Percentiles rank a stretch among this genome's conserved stretches.
Conservation (phyloP, 2,797 vertebrate genomes). For the Dromococcyx pavoninus region DNA sequence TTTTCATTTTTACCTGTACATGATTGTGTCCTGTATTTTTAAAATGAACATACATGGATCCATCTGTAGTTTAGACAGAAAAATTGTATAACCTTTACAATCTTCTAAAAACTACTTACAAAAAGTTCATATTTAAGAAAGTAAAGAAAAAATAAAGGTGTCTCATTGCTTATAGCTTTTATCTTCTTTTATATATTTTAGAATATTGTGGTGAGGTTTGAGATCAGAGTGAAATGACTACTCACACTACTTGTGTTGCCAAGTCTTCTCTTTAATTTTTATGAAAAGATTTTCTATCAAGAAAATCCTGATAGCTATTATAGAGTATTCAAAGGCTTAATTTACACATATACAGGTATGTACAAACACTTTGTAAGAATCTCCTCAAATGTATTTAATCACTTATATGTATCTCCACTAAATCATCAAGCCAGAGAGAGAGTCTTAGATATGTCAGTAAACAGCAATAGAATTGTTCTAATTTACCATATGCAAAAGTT, state of each 20-base stretch:
- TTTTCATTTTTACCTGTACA: not conserved
- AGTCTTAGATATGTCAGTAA: not conserved
- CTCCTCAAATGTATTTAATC: not conserved
- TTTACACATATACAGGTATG: not conserved
- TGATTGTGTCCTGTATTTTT: not conserved
- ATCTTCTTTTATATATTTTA: not conserved
- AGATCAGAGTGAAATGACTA: not conserved
- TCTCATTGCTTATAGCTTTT: not conserved
- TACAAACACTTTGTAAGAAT: not conserved
- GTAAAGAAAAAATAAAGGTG: no score
- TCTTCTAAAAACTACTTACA: not conserved
- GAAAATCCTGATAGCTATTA: not conserved
- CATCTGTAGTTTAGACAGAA: not conserved
- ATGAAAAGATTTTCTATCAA: not conserved
- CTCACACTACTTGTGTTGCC: no score
- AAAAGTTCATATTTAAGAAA: not conserved
- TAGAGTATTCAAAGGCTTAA: not conserved
- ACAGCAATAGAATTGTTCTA: not conserved
- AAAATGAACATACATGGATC: not conserved
- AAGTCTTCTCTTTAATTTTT: not conserved
- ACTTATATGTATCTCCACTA: not conserved
- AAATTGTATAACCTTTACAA: not conserved
- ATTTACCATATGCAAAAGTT: not conserved
- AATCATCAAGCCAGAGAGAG: not conserved
- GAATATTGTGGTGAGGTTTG: not conserved